phyloP scores from a whole-genome alignment of 2,888 invertebrate genomes.

The Thera obeliscata region DNA sequence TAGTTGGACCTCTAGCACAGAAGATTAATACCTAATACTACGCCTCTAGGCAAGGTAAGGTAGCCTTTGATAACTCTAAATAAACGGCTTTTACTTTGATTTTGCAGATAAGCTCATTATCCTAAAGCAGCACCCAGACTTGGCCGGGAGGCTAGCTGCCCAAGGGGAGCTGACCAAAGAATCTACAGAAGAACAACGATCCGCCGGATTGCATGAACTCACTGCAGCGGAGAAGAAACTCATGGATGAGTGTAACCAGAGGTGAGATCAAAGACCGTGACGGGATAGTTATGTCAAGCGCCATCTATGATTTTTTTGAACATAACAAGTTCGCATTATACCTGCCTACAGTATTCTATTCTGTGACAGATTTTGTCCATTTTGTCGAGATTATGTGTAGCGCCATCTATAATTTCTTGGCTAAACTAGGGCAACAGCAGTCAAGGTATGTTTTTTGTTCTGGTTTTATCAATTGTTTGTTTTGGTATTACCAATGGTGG shows the following conservation, averaged over 20 bases:
- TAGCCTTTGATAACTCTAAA: too few species aligned
- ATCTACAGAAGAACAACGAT: conserved; percentile 83
- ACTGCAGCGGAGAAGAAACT: conserved; percentile 78
- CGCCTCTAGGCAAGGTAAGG: too few species aligned
- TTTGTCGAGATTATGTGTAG: neutral
- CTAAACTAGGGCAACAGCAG: neutral
- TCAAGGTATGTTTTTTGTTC: too few species aligned
- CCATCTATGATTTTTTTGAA: conserved; percentile 40
- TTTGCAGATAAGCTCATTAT: conserved; percentile 82
- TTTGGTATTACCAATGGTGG: too few species aligned
- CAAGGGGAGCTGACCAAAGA: conserved; percentile 83
- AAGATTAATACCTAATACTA: too few species aligned
- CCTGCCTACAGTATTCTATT: too few species aligned
- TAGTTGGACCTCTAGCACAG: too few species aligned
- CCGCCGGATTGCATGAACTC: conserved; percentile 83
- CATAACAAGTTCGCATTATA: neutral
- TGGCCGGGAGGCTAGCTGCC: conserved; percentile 84
- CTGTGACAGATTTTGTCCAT: too few species aligned
- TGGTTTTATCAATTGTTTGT: too few species aligned
- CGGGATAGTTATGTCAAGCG: conserved; percentile 24
- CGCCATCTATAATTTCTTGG: neutral
- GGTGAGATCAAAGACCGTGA: conserved; percentile 45
- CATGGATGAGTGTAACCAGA: conserved; percentile 71
- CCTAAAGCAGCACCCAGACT: conserved; percentile 86
- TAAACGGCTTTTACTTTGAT: neutral